A percentile compares a stretch with the other conserved stretches of the same genome.
phyloP scores from a whole-genome alignment of 64 coral and sea anemone species.

The Porites lutea region DNA sequence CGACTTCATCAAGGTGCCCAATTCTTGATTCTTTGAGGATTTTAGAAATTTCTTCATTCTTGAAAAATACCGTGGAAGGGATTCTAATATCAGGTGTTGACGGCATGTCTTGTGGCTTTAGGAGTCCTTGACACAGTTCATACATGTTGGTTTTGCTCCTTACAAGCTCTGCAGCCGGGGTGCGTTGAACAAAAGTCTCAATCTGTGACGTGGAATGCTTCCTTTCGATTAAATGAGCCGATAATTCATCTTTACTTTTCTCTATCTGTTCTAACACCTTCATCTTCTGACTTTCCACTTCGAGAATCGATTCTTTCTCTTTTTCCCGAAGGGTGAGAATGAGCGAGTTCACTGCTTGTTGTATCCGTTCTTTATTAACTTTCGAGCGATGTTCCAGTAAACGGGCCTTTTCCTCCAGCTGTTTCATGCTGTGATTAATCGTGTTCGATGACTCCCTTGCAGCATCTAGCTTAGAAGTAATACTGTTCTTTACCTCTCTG shows the following conservation, averaged over 20 bases:
- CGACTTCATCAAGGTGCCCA: neutral
- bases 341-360: neutral
- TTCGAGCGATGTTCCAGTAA: neutral
- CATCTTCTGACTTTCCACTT: slow-evolving; percentile 20
- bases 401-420: neutral
- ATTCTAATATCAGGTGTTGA: neutral
- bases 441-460: neutral
- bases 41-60: neutral
- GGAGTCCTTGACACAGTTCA: neutral
- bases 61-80: neutral
- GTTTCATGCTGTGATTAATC: neutral
- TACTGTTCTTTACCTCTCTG: neutral
- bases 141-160: neutral
- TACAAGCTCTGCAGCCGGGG: neutral
- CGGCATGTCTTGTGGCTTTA: neutral
- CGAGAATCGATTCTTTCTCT: neutral
- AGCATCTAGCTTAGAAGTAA: neutral
- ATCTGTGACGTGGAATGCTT: neutral
- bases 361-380: neutral
- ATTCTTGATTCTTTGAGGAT: neutral
- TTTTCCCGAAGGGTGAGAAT: neutral
- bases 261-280: neutral
- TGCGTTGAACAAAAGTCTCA: neutral
- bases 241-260: neutral
- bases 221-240: neutral